These are phyloP conservation scores for Porites evermanni DNA, from an alignment of 92 coral and sea anemone genomes.

Conservation along the genomic window DNA sequence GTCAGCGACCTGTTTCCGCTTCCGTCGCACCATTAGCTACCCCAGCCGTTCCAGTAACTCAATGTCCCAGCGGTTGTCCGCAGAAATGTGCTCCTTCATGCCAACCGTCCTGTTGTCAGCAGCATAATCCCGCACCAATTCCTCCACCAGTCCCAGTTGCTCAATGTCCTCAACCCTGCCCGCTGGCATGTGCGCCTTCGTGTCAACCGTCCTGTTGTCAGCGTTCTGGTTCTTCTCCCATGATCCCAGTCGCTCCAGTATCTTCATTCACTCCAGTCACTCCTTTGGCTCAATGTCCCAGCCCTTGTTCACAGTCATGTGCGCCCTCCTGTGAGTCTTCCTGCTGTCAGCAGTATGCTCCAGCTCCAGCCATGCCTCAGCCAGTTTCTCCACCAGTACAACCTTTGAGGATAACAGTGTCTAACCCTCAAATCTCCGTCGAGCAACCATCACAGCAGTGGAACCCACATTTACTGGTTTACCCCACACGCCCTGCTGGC, in stretches of 20 bases:
- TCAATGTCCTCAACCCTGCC: constrained; percentile 25
- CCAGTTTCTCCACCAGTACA: constrained; percentile 22
- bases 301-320: constrained; percentile 54
- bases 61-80: constrained; percentile 25
- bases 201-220: constrained; percentile 62
- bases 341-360: constrained; percentile 57
- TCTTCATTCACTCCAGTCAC: neutral
- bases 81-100: constrained; percentile 67
- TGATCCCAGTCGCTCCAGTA: neutral
- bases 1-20: constrained; percentile 34
- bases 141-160: neutral
- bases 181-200: constrained; percentile 62
- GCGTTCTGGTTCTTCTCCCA: neutral
- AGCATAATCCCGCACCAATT: constrained; percentile 5
- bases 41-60: neutral
- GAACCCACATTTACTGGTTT: neutral
- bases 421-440: constrained; percentile 24
- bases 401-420: neutral
- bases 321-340: constrained; percentile 58
- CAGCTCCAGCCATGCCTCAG: neutral
- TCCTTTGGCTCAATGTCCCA: constrained; percentile 39
- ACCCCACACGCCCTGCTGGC: constrained; percentile 1
- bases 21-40: neutral
- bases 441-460: constrained; percentile 24
- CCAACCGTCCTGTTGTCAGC: constrained; percentile 56